Base-by-base conservation (phyloP, 1,140 invertebrate genomes). In the Drosophila kanapiae region DNA sequence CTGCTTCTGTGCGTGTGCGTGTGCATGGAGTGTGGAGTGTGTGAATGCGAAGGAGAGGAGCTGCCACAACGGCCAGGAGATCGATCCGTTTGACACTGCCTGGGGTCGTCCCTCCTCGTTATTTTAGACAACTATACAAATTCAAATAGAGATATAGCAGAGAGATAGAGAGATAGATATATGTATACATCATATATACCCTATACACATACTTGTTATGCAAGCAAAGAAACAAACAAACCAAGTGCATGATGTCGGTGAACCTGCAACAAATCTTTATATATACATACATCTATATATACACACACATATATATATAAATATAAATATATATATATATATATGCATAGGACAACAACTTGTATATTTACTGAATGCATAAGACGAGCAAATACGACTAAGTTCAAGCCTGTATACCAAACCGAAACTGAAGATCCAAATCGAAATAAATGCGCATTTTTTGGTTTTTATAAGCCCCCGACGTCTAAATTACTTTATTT, bases 351-450 rank as follows among this genome's bases (percentile, higher is more conserved):
- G 48, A 65, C 60, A 43, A 57, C 62, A 49, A 69, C 79, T 78
- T 63, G 74, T 67, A 75, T 78, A 70, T 69, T 57, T 60, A 75
- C 59, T 67, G 75, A 75, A 59, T 65, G 68, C 62, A 74, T 48
- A 33, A 49, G 23, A 53, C 33, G 57, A 58, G 64, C 62, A 61
- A 67, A 82, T 80, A 71, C 70, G 64, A 47, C 53, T 80, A 90
- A 88, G 80, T 81, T 78, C 78, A 81, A 88, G 75, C 78, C 70
- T 91, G 85, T 90, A 88, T 90, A 90, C 81, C 81, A 80, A 84
- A 85, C 81, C 78, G 59, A 76, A 79, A 56, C 53, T 56, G 53
- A 18, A 56, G 35, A 56, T 38, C 53, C 16, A 38, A 56, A 72
- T 87, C 60, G 59, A 88, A 87, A 74, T 72, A 74, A 74, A 74